These are phyloP conservation scores for Oplegnathus fasciatus DNA, from an alignment of 2,113 vertebrate species.

Conservation along the genomic window DNA sequence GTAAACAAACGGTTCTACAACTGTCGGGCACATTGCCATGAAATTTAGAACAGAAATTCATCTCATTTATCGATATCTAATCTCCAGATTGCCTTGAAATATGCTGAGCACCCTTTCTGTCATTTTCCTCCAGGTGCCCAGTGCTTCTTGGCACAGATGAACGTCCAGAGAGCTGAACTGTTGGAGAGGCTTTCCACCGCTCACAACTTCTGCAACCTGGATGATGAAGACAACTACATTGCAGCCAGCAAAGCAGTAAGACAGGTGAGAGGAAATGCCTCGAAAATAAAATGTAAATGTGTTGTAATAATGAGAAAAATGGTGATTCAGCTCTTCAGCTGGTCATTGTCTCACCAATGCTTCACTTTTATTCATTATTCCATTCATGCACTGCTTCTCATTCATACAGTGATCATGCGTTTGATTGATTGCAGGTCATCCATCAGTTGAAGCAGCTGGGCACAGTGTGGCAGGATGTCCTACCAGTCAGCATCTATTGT, in stretches of 20 bases:
- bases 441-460: slow-evolving; percentile 95
- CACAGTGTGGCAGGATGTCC: slow-evolving; percentile 95
- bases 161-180: slow-evolving; percentile 92
- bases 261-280: slow-evolving; percentile 65
- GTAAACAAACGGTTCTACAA: slow-evolving; percentile 75
- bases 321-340: too few species aligned
- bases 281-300: background rate
- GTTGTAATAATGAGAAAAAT: too few species aligned
- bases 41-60: too few species aligned
- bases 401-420: background rate
- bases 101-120: background rate
- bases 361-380: background rate
- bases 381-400: background rate
- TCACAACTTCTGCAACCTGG: slow-evolving; percentile 94
- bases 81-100: background rate
- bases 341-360: background rate
- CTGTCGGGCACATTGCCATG: too few species aligned
- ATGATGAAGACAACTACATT: slow-evolving; percentile 92
- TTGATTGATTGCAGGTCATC: slow-evolving; percentile 86
- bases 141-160: slow-evolving; percentile 94
- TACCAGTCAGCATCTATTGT: slow-evolving; percentile 94
- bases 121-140: slow-evolving; percentile 83
- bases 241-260: slow-evolving; percentile 93
- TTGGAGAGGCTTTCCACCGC: slow-evolving; percentile 94
- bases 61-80: background rate